Evolutionary conservation across 2,113 vertebrate species (phyloP), one percentile per base, ranked within the genome.

Genomic region (Callipepla californica): DNA sequence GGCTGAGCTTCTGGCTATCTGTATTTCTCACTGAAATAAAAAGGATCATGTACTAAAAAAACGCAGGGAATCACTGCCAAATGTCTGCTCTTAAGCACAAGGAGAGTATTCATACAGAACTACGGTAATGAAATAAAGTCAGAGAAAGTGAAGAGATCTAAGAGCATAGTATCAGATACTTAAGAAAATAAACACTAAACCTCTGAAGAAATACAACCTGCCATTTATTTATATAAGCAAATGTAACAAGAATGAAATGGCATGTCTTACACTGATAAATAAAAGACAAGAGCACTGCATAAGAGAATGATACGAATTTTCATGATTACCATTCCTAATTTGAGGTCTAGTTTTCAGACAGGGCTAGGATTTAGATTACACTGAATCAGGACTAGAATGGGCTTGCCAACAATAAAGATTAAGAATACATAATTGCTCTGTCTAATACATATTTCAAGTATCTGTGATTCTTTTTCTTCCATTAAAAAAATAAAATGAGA

Each of bases 371-470:
- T 94, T 94, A 92, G 59, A 67, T 88, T 79, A 90, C 25, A 76
- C 2, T 57, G 82, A 94, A 95, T 77, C 32, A 1, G 34, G 75
- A 89, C 81, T 96, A 91, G 92, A 79, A 3, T 89, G 11, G 50
- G 40, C 21, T 92, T 88, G 47, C 81, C 87, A 96, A 87, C 44
- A 96, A 83, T 69, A 12, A 89, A 55, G 36, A 93, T 94, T 63
- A 85, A 20, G 45, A 63, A 80, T 68, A 84, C 17, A 47, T 5
- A 7, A 59, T 53, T 93, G 25, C 36, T 53, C 38, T 65, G 63
- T 16, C 69, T 79, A 74, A 32, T 50, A 30, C 73, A 17, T 50
- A 53, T 76, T 90, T 69, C 36, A 78, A 83, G 40, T 15, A 81
- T 78, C 62, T 74, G 19, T 44, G 22, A 0, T 32, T 89, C 63